A percentile compares a stretch with the other conserved stretches of the same genome.
phyloP scores from a whole-genome alignment of 2,113 vertebrate genomes.

The Heterotis niloticus region DNA sequence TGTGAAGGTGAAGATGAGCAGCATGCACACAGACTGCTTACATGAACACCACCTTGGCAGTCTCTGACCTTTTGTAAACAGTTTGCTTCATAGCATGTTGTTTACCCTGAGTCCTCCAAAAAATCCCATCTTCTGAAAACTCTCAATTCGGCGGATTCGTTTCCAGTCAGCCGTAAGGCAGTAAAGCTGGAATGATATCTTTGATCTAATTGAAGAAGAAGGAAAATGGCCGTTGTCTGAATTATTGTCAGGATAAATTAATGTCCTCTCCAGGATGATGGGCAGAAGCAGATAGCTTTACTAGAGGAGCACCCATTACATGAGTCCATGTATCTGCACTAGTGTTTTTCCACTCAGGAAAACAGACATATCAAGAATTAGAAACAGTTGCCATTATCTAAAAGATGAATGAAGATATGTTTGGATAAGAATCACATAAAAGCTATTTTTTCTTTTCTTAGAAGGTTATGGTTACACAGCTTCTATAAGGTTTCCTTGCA shows the following conservation, averaged over 20 bases:
- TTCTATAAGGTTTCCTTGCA: neutral
- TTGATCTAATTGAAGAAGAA: constrained; percentile 50
- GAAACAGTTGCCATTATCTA: neutral
- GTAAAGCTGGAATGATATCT: constrained; percentile 45
- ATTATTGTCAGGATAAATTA: constrained; percentile 32
- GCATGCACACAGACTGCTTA: too few relatives aligned
- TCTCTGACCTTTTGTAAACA: too few relatives aligned
- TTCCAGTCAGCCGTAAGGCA: constrained; percentile 34
- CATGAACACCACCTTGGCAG: too few relatives aligned
- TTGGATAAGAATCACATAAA: neutral
- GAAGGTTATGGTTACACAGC: neutral
- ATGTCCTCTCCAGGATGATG: constrained; percentile 16
- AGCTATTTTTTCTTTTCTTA: neutral
- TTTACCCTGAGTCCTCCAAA: neutral
- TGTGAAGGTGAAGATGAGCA: neutral
- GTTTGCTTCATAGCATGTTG: neutral
- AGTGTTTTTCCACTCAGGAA: neutral
- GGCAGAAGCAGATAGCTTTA: constrained; percentile 15
- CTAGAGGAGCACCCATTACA: neutral
- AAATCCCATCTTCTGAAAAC: constrained; percentile 24
- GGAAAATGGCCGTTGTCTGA: constrained; percentile 4
- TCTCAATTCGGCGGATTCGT: constrained; percentile 32
- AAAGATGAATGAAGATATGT: neutral
- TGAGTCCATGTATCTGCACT: neutral
- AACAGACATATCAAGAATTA: too few relatives aligned